Base-by-base conservation (phyloP, 2,888 invertebrate genomes). In the Ichneumon xanthorius region DNA sequence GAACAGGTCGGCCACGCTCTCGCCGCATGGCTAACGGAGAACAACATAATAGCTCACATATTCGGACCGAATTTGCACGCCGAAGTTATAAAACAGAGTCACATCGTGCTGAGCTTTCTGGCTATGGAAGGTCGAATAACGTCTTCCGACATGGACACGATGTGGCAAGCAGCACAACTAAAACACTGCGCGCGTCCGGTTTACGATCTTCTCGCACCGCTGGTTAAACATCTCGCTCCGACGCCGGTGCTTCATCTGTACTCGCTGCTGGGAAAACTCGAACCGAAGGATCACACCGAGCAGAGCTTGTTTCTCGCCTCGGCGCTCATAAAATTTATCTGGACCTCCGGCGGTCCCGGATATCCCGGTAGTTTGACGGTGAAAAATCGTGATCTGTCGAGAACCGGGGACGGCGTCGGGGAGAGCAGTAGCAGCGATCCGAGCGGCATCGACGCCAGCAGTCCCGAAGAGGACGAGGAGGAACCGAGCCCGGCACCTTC, bases 51-150 rank as follows among this genome's bases (percentile, higher is more conserved):
- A 88, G 97, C 98, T 90, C 98, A 99, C 93, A 96, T 99, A 83
- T 99, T 99, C 95, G 99, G 99, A n/a, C 99, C 99, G 45, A 99
- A 99, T 95, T 95, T 99, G 88, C 99, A 99, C 94, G 98, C 98
- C 58, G 99, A 99, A 96, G 97, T 97, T 92, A 98, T 99, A 86
- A 99, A 99, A 93, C 99, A 99, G 93, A 98, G 98, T 88, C 99
- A 99, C 94, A 97, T 98, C 90, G 97, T 99, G 87, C 95, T 99
- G 71, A 98, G 98, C 94, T 98, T 99, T 94, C 95, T 99, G 86
- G 99, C 98, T 0, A 97, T 98, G 94, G 98, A 99, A 94, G 97
- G 98, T 58, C 96, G 98, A 88, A 97, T 99, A 55, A 98, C 97
- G 0, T 97, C 97, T 80, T 98, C 98, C 82, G 98, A 99, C 90